Base-by-base conservation (phyloP, 2,797 vertebrate genomes). In the Sebastes hubbsi region DNA sequence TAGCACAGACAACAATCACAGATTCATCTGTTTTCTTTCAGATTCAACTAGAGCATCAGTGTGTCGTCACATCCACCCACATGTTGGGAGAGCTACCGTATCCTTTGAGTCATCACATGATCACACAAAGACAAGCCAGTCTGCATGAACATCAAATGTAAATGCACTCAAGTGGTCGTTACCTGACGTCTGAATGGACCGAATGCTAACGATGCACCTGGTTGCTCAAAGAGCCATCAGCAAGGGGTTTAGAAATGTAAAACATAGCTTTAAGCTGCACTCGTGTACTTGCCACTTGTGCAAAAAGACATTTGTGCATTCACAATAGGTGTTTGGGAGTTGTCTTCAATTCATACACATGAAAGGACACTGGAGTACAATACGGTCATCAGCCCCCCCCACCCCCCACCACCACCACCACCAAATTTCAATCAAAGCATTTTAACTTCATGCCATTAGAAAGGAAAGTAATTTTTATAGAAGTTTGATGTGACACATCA, bases 111-210 rank as follows among this genome's bases (percentile, higher is more conserved):
- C 22, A 52, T 52, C 77, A 72, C 27, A 46, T 36, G 29, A 11
- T 13, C 34, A 12, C 34, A 84, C 75, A 89, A 82, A 87, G 74
- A 72, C 8, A 1, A 63, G 22, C 20, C 66, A 42, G 18, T 62
- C 38, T 66, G 65, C 49, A 55, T 27, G 73, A 55, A 65, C 59
- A 71, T 55, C 5, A 18, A 30, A 91, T 92, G 90, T 73, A 91
- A 92, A 93, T 91, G 76, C 13, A 0, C n/a, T 25, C 12, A 62
- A 88, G 82, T 79, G 90, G 83, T 62, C 18, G 36, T 85, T 81
- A 81, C 79, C 84, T 85, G 56, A 42, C 0, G 9, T 76, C 38
- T 89, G 78, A 81, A 77, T 60, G 27, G 10, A 16, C 13, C 86
- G 74, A 90, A 80, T 75, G 49, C n/a, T 3, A 56, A 84, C 80